Evolutionary conservation across 2,113 vertebrate species (phyloP), one percentile per base, ranked within the genome.

Genomic region (Penelope pileata): DNA sequence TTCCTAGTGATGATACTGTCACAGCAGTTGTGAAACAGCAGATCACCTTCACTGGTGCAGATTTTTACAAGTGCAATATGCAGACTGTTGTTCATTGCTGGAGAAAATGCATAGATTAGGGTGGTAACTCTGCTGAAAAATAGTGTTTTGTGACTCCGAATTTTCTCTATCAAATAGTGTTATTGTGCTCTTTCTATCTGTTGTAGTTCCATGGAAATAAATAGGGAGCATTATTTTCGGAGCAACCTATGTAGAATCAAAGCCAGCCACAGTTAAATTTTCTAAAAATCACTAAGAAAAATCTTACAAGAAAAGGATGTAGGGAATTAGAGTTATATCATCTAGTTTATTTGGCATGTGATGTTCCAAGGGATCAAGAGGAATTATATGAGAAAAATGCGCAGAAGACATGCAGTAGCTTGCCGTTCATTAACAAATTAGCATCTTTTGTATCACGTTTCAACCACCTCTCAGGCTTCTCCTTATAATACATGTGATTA

Each of bases 381-480:
- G 83, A 93, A 95, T 93, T 86, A 86, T 30, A 86, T 29, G 34
- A 78, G 58, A 56, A 93, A 95, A 90, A 93, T 47, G 36, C 86
- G 90, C 30, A 82, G 50, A 94, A 86, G 77, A 81, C 63, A 88
- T 54, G 75, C 51, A 67, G 53, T 91, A 29, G 82, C 66, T 82
- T 86, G 63, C 54, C 9, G 3, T 38, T 93, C 45, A 78, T 85
- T 78, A 94, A 78, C 69, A 86, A 93, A 95, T 73, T 62, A 95
- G 16, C 56, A 73, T 36, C 48, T 93, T 94, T 86, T 88, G 53
- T 90, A 79, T 91, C 50, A 79, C 32, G 73, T 94, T 94, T 94
- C 93, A 80, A 29, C 53, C 60, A 80, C 64, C 56, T 96, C 67
- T 84, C 74, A 88, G 66, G n/a, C 14, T 84, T 91, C 86, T 72